These are phyloP conservation scores for Anarrhichthys ocellatus DNA, from an alignment of 2,113 vertebrate genomes.

Conservation along the genomic window DNA sequence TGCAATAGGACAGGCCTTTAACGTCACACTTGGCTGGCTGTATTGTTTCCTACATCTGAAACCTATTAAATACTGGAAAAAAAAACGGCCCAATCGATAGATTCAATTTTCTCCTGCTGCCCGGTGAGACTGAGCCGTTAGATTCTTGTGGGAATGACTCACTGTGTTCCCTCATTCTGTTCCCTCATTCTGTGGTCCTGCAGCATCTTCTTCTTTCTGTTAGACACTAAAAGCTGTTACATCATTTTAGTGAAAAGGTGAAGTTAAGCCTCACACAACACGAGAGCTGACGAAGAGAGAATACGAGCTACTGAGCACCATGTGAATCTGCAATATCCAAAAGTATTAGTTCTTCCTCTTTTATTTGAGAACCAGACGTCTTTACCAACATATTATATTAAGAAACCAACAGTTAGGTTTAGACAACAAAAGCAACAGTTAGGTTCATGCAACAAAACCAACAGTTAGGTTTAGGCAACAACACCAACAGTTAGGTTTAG, in stretches of 20 bases:
- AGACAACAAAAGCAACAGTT: no score
- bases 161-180: not conserved
- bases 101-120: constrained; percentile 67
- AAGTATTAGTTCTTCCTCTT: no score
- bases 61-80: constrained; percentile 47
- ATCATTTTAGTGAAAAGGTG: not conserved
- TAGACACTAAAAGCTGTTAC: constrained; percentile 13
- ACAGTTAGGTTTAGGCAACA: no score
- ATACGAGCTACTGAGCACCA: no score
- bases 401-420: no score
- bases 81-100: constrained; percentile 69
- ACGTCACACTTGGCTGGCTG: constrained; percentile 50
- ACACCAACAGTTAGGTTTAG: no score
- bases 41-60: constrained; percentile 44
- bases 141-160: constrained; percentile 38
- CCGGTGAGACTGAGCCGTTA: constrained; percentile 39
- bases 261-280: not conserved
- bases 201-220: constrained; percentile 22
- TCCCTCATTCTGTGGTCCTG: constrained; percentile 5
- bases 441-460: no score
- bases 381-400: no score
- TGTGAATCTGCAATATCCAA: no score
- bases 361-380: no score
- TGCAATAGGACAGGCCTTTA: constrained; percentile 13
- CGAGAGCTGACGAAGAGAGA: not conserved